These are phyloP conservation scores for Tauraco erythrolophus DNA, from an alignment of 2,113 vertebrate genomes.

Conservation along the genomic window DNA sequence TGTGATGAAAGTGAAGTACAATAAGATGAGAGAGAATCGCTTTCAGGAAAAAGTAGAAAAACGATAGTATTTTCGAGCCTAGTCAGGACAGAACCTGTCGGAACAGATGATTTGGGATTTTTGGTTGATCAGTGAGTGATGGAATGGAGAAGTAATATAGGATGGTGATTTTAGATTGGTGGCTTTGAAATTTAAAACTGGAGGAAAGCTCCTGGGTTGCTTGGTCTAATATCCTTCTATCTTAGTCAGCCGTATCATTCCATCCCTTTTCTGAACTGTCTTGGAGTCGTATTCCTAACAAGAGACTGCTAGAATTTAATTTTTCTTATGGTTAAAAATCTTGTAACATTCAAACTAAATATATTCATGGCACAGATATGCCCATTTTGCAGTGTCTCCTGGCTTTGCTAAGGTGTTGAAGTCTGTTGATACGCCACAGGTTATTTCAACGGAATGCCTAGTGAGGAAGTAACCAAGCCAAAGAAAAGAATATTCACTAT, in stretches of 20 bases:
- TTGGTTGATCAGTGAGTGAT: background rate
- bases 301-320: background rate
- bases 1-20: background rate
- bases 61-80: background rate
- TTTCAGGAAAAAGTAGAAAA: background rate
- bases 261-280: background rate
- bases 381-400: background rate
- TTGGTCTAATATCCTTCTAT: background rate
- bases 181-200: background rate
- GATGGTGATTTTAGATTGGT: background rate
- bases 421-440: background rate
- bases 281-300: background rate
- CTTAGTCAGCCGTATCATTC: background rate
- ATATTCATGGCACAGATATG: background rate
- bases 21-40: background rate
- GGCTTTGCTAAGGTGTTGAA: background rate
- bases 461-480: background rate
- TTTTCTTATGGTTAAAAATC: background rate
- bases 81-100: background rate
- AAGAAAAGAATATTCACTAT: background rate
- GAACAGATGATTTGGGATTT: background rate
- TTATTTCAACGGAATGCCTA: background rate
- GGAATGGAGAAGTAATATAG: background rate
- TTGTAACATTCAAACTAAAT: background rate
- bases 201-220: background rate